phyloP scores from a whole-genome alignment of 2,113 vertebrate species.

The Salvelinus alpinus region DNA sequence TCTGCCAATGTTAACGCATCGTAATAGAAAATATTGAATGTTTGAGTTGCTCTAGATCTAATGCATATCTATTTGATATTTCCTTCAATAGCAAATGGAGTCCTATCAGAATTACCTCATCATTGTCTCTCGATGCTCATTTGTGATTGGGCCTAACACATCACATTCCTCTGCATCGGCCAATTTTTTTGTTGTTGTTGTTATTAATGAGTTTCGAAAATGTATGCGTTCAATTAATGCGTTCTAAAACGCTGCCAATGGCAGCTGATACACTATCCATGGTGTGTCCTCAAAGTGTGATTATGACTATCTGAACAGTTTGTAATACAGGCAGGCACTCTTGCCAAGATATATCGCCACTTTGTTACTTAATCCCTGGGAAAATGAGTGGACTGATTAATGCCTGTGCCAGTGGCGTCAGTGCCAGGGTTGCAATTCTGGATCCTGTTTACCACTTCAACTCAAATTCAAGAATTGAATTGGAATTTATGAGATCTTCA shows the following conservation, averaged over 20 bases:
- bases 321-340: not conserved
- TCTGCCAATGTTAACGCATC: too few species aligned
- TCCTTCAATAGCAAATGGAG: too few species aligned
- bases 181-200: too few species aligned
- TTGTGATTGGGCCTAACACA: not conserved
- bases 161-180: not conserved
- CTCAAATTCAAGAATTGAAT: too few species aligned
- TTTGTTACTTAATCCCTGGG: constrained; percentile 6
- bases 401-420: constrained; percentile 13
- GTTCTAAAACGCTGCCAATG: not conserved
- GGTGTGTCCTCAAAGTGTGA: not conserved
- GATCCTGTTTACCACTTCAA: too few species aligned
- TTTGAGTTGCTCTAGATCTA: too few species aligned
- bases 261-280: not conserved
- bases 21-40: too few species aligned
- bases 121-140: too few species aligned
- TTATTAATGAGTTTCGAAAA: not conserved
- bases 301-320: not conserved
- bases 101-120: not conserved
- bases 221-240: not conserved
- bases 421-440: too few species aligned
- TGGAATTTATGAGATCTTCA: too few species aligned
- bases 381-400: constrained; percentile 21
- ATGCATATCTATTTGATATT: not conserved
- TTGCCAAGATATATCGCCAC: not conserved